Evolutionary conservation across 2,113 vertebrate species (phyloP).

Genomic region (Saccopteryx bilineata): DNA sequence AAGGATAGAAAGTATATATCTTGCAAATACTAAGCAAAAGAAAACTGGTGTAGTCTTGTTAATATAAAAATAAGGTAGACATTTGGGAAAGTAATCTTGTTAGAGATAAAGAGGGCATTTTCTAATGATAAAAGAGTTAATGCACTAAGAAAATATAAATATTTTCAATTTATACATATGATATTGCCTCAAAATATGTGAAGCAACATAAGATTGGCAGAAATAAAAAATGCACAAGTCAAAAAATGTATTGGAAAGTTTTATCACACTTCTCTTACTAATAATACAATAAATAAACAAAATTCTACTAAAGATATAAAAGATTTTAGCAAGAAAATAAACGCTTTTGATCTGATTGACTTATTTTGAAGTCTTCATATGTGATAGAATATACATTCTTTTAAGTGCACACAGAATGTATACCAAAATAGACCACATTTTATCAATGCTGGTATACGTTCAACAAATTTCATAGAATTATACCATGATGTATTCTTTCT

Average conservation of each 20-base stretch:
- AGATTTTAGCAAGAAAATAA: conserved; percentile 48
- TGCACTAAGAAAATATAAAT: not conserved
- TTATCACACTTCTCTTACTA: not conserved
- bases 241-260: not conserved
- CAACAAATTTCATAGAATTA: conserved; percentile 31
- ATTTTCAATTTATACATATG: conserved; percentile 16
- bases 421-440: not conserved
- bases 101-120: not conserved
- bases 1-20: not conserved
- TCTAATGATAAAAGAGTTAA: conserved; percentile 17
- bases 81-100: not conserved
- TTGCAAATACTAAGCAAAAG: not conserved
- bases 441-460: not conserved
- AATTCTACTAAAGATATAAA: not conserved
- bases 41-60: not conserved
- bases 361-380: conserved; percentile 11
- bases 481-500: not conserved
- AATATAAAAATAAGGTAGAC: not conserved
- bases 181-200: not conserved
- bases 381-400: not conserved
- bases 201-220: not conserved
- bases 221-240: not conserved
- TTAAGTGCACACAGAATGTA: not conserved
- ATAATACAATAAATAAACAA: not conserved
- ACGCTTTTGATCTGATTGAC: not conserved